These are phyloP conservation scores for Athalia rosae DNA, from an alignment of 2,888 invertebrate genomes.

Conservation along the genomic window DNA sequence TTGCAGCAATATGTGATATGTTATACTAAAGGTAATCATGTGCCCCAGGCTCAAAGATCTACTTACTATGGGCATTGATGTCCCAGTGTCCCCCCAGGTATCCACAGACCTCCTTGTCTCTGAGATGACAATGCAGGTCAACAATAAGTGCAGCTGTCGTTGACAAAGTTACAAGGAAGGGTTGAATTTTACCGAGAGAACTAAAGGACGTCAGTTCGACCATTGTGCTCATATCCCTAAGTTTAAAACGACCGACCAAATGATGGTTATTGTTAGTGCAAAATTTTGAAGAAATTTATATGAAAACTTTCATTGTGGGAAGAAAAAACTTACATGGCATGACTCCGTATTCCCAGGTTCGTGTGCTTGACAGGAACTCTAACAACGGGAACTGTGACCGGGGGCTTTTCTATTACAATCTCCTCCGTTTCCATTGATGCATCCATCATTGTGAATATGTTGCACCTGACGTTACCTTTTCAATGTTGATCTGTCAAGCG, in stretches of 20 bases:
- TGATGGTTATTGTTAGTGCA: neutral
- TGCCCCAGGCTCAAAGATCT: no score
- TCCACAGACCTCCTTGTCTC: constrained; percentile 96
- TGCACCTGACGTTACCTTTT: no score
- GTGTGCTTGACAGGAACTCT: constrained; percentile 71
- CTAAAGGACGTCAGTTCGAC: constrained; percentile 93
- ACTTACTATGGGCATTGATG: constrained; percentile 92
- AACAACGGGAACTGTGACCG: constrained; percentile 56
- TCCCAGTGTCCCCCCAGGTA: constrained; percentile 98
- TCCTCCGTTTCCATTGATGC: constrained; percentile 39
- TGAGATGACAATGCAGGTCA: constrained; percentile 95
- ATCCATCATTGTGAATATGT: constrained; percentile 15
- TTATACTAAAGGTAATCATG: neutral
- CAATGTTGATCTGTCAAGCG: no score
- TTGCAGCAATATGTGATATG: constrained; percentile 37
- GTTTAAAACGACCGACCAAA: neutral
- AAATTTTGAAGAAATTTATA: neutral
- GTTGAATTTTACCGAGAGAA: constrained; percentile 92
- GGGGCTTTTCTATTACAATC: constrained; percentile 12
- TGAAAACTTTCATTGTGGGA: constrained; percentile 22
- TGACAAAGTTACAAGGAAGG: constrained; percentile 90
- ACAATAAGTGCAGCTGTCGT: constrained; percentile 91
- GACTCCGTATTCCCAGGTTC: constrained; percentile 71
- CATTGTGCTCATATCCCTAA: constrained; percentile 91
- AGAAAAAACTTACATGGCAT: constrained; percentile 65